These are phyloP conservation scores for Scolopax bukidnonensis DNA, from an alignment of 2,797 vertebrate species.

Conservation along the genomic window DNA sequence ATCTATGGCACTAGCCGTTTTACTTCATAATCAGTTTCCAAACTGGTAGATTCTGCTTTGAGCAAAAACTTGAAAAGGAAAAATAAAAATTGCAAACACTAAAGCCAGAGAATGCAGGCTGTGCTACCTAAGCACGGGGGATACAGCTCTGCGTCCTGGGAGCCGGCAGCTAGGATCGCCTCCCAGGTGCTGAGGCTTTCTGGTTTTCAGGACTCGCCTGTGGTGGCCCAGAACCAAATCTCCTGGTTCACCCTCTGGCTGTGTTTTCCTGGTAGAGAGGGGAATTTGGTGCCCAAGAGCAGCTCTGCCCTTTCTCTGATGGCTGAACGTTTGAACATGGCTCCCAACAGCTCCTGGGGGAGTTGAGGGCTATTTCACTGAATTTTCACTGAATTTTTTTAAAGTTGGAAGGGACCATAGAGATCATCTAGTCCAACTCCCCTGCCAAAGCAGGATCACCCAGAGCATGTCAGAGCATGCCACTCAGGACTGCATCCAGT, in stretches of 20 bases:
- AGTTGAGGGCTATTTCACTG: no score
- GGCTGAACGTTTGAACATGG: background rate
- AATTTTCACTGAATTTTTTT: no score
- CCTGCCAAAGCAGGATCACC: no score
- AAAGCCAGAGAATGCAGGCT: background rate
- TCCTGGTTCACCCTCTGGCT: background rate
- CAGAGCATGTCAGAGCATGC: no score
- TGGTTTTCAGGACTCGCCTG: background rate
- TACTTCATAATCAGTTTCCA: background rate
- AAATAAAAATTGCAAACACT: background rate
- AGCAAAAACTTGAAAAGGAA: background rate
- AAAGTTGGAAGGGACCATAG: no score
- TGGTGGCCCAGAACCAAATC: background rate
- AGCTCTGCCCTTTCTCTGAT: background rate
- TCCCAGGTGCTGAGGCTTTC: background rate
- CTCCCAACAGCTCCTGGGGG: background rate
- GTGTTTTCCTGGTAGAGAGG: accelerated
- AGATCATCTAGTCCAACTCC: no score
- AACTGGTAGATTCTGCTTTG: background rate
- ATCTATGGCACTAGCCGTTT: background rate
- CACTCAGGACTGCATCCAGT: no score
- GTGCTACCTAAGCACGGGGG: background rate
- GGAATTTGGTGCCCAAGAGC: background rate
- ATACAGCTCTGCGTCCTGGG: background rate
- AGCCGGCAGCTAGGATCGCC: background rate